A percentile compares a stretch with the other conserved stretches of the same genome.
Evolutionary conservation across 1,140 invertebrate genomes (phyloP).

Genomic region (Steinernema khuongi): DNA sequence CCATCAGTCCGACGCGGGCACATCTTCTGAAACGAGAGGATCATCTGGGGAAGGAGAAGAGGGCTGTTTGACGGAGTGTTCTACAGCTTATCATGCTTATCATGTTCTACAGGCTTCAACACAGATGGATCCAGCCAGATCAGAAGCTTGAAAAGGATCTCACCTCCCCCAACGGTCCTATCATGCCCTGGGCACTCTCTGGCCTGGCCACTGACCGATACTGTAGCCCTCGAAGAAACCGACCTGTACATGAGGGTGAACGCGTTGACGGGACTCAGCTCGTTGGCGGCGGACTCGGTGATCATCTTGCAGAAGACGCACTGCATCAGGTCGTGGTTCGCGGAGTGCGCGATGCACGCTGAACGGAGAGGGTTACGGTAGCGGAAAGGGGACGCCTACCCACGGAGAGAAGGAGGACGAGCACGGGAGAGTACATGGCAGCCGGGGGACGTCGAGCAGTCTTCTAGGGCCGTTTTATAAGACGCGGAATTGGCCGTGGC

Average conservation of each 20-base stretch:
- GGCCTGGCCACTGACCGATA: too few relatives aligned
- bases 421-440: neutral
- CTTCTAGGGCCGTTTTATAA: neutral
- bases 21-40: slow-evolving; percentile 29
- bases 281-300: slow-evolving; percentile 2
- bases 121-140: too few relatives aligned
- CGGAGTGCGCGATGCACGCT: neutral
- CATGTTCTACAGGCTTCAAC: too few relatives aligned
- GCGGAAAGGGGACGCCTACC: neutral
- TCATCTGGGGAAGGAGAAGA: too few relatives aligned
- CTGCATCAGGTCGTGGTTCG: neutral
- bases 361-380: slow-evolving; percentile 8
- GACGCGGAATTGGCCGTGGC: neutral
- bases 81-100: too few relatives aligned
- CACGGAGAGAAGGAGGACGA: neutral
- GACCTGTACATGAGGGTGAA: slow-evolving; percentile 8
- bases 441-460: neutral
- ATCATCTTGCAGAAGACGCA: slow-evolving; percentile 10
- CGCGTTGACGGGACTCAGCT: neutral
- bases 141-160: too few relatives aligned
- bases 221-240: neutral
- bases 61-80: too few relatives aligned
- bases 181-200: too few relatives aligned
- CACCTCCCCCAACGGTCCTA: too few relatives aligned
- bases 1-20: slow-evolving; percentile 31